Base-by-base conservation (phyloP, 2,113 vertebrate species). In the Apus apus region DNA sequence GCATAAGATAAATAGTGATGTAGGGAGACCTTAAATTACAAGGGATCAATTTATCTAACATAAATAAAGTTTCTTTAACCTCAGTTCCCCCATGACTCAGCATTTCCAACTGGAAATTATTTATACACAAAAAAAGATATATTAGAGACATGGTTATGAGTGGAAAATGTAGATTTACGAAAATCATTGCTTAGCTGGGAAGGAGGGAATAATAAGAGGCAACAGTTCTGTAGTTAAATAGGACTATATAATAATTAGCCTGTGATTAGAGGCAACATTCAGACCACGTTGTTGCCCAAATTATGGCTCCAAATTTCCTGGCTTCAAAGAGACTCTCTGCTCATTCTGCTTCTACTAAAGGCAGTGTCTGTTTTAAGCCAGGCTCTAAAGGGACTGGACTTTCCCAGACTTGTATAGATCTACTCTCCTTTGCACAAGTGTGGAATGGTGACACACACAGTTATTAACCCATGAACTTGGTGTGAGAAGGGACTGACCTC, bases 51-150 rank as follows among this genome's bases (percentile, higher is more conserved):
- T 93, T 78, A 57, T 88, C 51, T 89, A 75, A 85, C 79, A 92
- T 56, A 91, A 91, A 87, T 91, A 78, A 94, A 86, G 85, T 94
- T 96, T 92, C 60, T 77, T 95, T 93, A 93, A 81, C 88, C 73
- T 87, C 48, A 46, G 19, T 50, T 94, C 65, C 25, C 73, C 83
- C 57, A 50, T 93, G 88, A 95, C 76, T 93, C 79, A 96, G 93
- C 82, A 81, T 80, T 86, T 88, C 43, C 40, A 54, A n/a, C 36
- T 67, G 78, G 76, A 75, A 90, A 72, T 81, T 27, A 93, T 77
- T 96, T 88, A 50, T 29, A 66, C 27, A 34, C n/a, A 25, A 53
- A 65, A 40, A 43, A 56, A 26, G 65, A 85, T 36, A 32, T 23
- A 36, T 73, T 54, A 70, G 58, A 68, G 80, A 38, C 2, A 3